These are phyloP conservation scores for Drosophila sturtevanti DNA, from an alignment of 1,140 invertebrate genomes.

Conservation along the genomic window DNA sequence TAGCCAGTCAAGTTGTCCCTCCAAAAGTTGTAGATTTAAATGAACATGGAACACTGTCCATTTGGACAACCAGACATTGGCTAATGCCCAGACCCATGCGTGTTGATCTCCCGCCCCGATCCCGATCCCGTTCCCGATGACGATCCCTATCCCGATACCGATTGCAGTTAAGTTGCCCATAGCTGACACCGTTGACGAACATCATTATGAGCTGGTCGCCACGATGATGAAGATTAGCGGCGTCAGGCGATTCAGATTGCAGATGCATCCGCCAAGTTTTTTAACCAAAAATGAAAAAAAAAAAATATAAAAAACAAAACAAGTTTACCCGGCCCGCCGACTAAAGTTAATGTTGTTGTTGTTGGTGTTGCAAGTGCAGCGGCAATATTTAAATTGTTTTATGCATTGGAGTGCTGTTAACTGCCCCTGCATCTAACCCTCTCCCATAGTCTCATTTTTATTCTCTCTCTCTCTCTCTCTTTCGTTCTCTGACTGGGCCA, in stretches of 20 bases:
- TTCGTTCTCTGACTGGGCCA: conserved; percentile 44
- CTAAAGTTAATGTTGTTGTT: conserved; percentile 29
- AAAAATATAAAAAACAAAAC: conserved; percentile 40
- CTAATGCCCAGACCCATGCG: conserved; percentile 74
- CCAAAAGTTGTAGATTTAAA: conserved; percentile 81
- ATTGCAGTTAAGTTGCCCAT: conserved; percentile 70
- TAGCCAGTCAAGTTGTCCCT: conserved; percentile 76
- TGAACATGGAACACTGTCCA: conserved; percentile 68
- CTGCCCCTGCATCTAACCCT: conserved; percentile 7
- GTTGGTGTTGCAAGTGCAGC: conserved; percentile 74
- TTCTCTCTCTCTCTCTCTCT: background rate
- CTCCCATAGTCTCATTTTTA: background rate
- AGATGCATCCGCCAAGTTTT: conserved; percentile 66
- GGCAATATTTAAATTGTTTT: conserved; percentile 81
- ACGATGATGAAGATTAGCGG: conserved; percentile 77
- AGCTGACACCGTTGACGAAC: conserved; percentile 79
- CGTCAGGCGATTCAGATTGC: conserved; percentile 73
- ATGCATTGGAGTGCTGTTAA: conserved; percentile 75
- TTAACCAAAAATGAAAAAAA: conserved; percentile 17
- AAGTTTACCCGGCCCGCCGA: conserved; percentile 40
- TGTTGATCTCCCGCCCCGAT: conserved; percentile 64
- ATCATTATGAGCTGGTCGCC: conserved; percentile 51
- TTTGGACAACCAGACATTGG: conserved; percentile 50
- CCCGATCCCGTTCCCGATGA: conserved; percentile 19
- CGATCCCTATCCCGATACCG: conserved; percentile 39